A percentile compares a stretch with the other conserved stretches of the same genome.
phyloP scores from a whole-genome alignment of 2,888 invertebrate species.

The Chironomus riparius region DNA sequence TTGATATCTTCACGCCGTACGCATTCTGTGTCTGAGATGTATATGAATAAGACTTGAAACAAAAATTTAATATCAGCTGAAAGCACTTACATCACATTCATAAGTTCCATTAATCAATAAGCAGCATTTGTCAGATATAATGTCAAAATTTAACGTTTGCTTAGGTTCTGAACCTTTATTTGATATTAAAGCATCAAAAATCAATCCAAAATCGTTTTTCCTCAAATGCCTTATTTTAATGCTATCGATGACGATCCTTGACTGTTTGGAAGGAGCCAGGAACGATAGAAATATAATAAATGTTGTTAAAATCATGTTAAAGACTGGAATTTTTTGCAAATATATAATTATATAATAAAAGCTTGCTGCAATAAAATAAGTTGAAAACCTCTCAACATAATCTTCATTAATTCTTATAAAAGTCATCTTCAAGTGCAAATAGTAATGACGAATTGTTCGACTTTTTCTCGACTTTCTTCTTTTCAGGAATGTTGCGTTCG shows the following conservation, averaged over 20 bases:
- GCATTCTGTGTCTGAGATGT: not conserved
- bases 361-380: not conserved
- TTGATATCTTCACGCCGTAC: not conserved
- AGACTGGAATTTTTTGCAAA: no score
- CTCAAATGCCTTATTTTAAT: not conserved
- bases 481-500: no score
- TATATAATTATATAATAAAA: no score
- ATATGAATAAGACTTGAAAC: not conserved
- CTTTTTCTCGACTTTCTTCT: no score
- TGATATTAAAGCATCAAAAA: not conserved
- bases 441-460: no score
- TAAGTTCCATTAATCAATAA: not conserved
- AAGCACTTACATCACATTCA: constrained; percentile 6
- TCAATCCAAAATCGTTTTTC: constrained; percentile 11
- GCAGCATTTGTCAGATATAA: not conserved
- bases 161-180: not conserved
- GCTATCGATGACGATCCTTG: not conserved
- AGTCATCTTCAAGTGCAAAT: no score
- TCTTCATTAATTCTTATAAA: no score
- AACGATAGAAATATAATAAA: not conserved
- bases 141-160: not conserved
- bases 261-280: not conserved
- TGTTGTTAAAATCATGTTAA: not conserved
- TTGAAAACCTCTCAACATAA: no score
- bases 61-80: not conserved